Conservation (phyloP, 2,113 vertebrate genomes). For the Orycteropus afer region DNA sequence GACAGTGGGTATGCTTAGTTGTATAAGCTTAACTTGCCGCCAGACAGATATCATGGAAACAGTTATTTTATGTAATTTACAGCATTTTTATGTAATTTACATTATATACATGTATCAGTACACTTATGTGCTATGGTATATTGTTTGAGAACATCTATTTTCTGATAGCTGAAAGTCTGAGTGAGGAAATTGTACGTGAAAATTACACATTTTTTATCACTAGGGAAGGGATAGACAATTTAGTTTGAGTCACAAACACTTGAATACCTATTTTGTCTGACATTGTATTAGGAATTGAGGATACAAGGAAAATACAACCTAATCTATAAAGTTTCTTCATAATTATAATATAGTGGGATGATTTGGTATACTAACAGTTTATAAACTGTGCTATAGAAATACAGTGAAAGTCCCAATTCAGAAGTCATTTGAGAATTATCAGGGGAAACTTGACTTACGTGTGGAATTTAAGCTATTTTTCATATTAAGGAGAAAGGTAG, state of each 20-base stretch:
- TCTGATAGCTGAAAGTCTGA: conserved; percentile 7
- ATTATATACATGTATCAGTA: neutral
- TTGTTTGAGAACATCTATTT: neutral
- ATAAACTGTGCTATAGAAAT: neutral
- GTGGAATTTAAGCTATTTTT: conserved; percentile 2
- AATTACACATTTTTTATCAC: neutral
- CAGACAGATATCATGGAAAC: neutral
- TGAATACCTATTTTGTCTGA: neutral
- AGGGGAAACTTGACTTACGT: neutral
- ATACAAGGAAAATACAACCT: neutral
- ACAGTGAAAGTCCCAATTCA: neutral
- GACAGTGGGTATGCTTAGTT: no score
- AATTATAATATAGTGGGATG: neutral
- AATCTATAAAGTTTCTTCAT: neutral
- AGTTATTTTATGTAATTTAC: neutral
- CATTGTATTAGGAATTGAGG: neutral
- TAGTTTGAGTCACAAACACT: conserved; percentile 26
- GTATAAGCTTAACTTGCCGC: neutral
- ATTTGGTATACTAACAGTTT: neutral
- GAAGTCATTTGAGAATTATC: neutral
- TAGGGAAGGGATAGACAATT: neutral
- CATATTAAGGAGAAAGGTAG: neutral
- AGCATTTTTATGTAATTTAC: neutral
- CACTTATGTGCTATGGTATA: neutral
- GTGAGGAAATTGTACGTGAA: neutral